Conservation (phyloP, 2,797 vertebrate species). For the Lithobates pipiens region DNA sequence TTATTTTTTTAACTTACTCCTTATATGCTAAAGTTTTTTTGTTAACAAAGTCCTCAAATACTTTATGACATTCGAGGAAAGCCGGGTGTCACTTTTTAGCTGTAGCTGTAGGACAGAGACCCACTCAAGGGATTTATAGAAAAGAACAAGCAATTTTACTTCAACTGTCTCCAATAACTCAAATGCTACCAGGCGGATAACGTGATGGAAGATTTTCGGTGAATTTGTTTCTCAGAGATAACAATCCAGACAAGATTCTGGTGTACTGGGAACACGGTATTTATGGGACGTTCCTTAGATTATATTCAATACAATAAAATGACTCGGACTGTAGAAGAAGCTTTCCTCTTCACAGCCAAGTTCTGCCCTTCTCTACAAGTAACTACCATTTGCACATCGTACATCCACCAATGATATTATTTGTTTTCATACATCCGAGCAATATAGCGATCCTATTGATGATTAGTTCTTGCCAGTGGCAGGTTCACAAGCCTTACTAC, state of each 20-base stretch:
- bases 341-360: not conserved
- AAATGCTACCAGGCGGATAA: not conserved
- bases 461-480: too few species aligned
- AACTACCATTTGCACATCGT: not conserved
- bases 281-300: not conserved
- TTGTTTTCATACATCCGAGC: not conserved
- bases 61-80: not conserved
- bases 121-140: slow-evolving; percentile 33
- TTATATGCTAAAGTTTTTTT: not conserved
- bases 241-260: not conserved
- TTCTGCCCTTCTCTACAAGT: not conserved
- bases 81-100: not conserved
- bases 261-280: not conserved
- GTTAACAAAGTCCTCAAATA: not conserved
- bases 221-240: not conserved
- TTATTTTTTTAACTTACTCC: too few species aligned
- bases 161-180: slow-evolving; percentile 17
- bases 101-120: not conserved
- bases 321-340: not conserved
- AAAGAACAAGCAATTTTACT: not conserved
- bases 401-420: not conserved
- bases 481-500: too few species aligned
- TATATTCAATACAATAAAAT: not conserved
- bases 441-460: too few species aligned
- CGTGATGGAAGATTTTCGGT: not conserved